Base-by-base conservation (phyloP, 2,888 invertebrate genomes). In the Ommatoiulus sabulosus region DNA sequence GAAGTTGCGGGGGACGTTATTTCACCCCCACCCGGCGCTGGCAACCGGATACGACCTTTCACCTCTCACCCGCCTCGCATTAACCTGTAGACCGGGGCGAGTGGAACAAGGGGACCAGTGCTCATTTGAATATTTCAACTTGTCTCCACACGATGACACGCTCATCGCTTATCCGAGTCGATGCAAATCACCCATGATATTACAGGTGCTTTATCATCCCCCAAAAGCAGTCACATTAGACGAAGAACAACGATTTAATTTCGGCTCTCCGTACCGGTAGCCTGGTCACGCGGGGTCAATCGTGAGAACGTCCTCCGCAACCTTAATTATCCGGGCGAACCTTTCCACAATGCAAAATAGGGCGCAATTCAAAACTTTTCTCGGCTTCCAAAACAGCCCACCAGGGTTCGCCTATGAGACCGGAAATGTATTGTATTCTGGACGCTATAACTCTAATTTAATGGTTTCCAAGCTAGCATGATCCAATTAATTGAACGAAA, bases 141-240 rank as follows among this genome's bases (percentile, higher is more conserved):
- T 72, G 72, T 72, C 72, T n/a, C 72, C 72, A n/a, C 0, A 7
- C 6, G 72, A 20, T 72, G 72, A 72, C 72, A 72, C 24, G 24
- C 72, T 72, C 72, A 72, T 72, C 72, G 72, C 72, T 72, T 72
- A 72, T 72, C 24, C 24, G 57, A 57, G 57, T n/a, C 52, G 15
- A 52, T 52, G 57, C 57, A n/a, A 52, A 52, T 10, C 12, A 12
- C 6, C 63, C 0, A 2, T 3, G 8, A 63, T 15, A 57, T 0
- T 57, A 15, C 63, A 63, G 63, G 63, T 63, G 8, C 63, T 63
- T 63, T 63, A 63, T 63, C 63, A 20, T 63, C 63, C n/a, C 24
- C 72, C 57, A 17, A 46, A n/a, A 2, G 57, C 57, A 57, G 57
- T 15, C 57, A 15, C 15, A 15, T 15, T 15, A 15, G 4, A 57